Evolutionary conservation across 2,797 vertebrate genomes (phyloP).

Genomic region (Phrynocephalus guinanensis): DNA sequence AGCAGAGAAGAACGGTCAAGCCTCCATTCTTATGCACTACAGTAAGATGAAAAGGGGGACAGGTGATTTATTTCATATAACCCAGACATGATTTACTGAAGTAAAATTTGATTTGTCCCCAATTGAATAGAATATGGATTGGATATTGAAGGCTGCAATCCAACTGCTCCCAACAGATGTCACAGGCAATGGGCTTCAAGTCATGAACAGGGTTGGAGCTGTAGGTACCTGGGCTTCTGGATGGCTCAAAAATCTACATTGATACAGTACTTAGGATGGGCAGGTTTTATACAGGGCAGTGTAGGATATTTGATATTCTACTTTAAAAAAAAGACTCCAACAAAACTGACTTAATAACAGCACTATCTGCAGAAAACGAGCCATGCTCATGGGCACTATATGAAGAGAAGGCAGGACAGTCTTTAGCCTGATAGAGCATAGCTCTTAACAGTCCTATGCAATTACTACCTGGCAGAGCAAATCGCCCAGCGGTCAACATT

Average conservation of each 20-base stretch:
- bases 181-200: background rate
- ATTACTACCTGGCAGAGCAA: too few relatives aligned
- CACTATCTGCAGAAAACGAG: background rate
- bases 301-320: background rate
- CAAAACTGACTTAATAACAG: background rate
- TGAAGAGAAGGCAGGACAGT: background rate
- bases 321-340: background rate
- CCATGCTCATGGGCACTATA: background rate
- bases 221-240: background rate
- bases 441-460: too few relatives aligned
- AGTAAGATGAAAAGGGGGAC: too few relatives aligned
- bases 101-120: background rate
- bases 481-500: too few relatives aligned
- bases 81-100: background rate
- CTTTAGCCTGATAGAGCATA: too few relatives aligned
- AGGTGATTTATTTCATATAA: background rate
- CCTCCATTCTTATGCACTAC: background rate
- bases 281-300: background rate
- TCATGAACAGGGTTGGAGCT: background rate
- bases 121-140: background rate
- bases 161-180: background rate
- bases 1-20: background rate
- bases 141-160: background rate
- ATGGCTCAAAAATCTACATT: too few relatives aligned
- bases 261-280: background rate